Percentiles rank a stretch among this genome's conserved stretches.
phyloP scores from a whole-genome alignment of 2,888 invertebrate species.

The Brenthis daphne region DNA sequence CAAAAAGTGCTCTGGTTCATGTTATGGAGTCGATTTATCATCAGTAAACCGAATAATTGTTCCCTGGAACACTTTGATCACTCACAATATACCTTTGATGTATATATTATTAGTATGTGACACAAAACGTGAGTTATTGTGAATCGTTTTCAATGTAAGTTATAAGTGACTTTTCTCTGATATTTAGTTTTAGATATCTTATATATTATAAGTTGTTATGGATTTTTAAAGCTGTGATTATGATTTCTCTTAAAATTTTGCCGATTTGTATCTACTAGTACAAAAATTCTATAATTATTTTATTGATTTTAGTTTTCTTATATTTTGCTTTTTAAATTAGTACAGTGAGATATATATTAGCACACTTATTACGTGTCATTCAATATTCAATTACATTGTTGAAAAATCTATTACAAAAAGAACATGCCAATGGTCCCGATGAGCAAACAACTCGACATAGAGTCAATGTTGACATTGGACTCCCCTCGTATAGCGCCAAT shows the following conservation, averaged over 20 bases:
- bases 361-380: neutral
- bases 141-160: neutral
- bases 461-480: conserved; percentile 72
- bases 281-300: no score
- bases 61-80: conserved; percentile 54
- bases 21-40: conserved; percentile 62
- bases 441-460: conserved; percentile 73
- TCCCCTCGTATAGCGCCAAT: conserved; percentile 62
- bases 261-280: no score
- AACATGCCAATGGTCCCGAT: conserved; percentile 51
- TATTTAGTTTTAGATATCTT: neutral
- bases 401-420: conserved; percentile 46
- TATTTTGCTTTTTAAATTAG: no score
- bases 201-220: no score
- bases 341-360: no score
- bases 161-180: neutral
- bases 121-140: neutral
- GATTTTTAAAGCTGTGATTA: no score
- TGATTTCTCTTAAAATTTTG: no score
- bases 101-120: conserved; percentile 6
- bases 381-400: conserved; percentile 25
- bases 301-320: no score
- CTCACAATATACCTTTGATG: conserved; percentile 35
- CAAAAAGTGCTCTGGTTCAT: conserved; percentile 58
- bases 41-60: conserved; percentile 59